phyloP scores from a whole-genome alignment of 2,113 vertebrate species.

The Opisthocomus hoazin region DNA sequence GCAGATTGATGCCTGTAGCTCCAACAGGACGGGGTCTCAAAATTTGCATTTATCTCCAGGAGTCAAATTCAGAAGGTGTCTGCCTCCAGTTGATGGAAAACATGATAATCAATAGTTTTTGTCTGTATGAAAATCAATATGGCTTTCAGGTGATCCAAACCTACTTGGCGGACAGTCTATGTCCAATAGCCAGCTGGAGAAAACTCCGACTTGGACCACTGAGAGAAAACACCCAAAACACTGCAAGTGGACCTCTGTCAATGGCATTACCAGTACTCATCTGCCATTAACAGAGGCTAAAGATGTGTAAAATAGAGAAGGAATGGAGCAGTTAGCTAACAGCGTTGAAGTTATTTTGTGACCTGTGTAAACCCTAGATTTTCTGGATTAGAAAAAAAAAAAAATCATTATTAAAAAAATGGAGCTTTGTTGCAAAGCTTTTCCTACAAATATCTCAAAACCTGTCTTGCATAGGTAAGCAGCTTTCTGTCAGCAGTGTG shows the following conservation, averaged over 20 bases:
- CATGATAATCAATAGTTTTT: constrained; percentile 16
- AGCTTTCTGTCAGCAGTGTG: accelerated
- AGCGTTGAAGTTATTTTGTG: not conserved
- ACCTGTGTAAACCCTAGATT: not conserved
- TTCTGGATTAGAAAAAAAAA: not conserved
- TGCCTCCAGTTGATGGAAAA: not conserved
- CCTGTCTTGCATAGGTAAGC: not conserved
- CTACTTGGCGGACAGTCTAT: not conserved
- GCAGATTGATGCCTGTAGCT: not conserved
- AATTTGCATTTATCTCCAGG: not conserved
- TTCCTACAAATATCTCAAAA: not conserved
- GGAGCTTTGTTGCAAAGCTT: not conserved
- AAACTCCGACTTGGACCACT: not conserved
- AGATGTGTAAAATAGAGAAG: not conserved
- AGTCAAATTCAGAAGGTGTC: not conserved
- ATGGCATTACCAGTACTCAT: not conserved
- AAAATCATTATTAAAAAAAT: not conserved
- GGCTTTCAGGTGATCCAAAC: constrained; percentile 43
- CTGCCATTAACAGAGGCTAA: not conserved
- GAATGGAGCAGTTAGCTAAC: not conserved
- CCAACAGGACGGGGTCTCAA: not conserved
- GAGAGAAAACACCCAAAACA: not conserved
- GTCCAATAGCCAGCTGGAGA: constrained; percentile 34
- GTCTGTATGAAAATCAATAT: constrained; percentile 16
- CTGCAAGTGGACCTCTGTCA: not conserved